Base-by-base conservation (phyloP, 2,113 vertebrate species). In the Hucho hucho region DNA sequence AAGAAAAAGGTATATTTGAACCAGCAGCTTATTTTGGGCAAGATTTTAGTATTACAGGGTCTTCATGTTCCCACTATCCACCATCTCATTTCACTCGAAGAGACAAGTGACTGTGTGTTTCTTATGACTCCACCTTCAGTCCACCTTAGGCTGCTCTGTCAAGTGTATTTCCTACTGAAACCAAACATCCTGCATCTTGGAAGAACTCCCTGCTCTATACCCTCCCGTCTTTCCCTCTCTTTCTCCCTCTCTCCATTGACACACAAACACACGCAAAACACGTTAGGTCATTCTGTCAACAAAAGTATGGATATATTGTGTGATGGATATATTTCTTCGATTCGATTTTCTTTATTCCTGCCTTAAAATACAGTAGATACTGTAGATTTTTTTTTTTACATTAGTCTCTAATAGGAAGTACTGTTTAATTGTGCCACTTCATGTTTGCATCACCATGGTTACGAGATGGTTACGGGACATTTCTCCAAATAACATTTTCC, bases 401-500 rank as follows among this genome's bases (percentile, higher is more conserved):
- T 61, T 7, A 24, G 58, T 24, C 9, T 56, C 53, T 61, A 61
- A 61, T 22, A 24, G n/a, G 20, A 61, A 22, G 58, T n/a, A 22
- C n/a, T 9, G 58, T 61, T 61, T 24, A 20, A 56, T 20, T 24
- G 58, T n/a, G 58, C 7, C 58, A 7, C n/a, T 61, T 61, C 5
- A 61, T 61, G n/a, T 61, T 61, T 61, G n/a, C n/a, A 61, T 61
- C 58, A 61, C 58, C 58, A 61, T 61, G 58, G 58, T 22, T 24
- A 22, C 58, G 4, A 22, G n/a, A 79, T 69, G 58, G n/a, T n/a
- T n/a, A n/a, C n/a, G 47, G 79, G 71, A 28, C 56, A 80, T 77
- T 73, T 66, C 75, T 76, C 83, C 74, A 80, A 84, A 80, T 70
- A 79, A 46, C 78, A 73, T 32, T 75, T 79, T 75, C 18, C 26